These are phyloP conservation scores for Aquatica leii DNA, from an alignment of 2,888 invertebrate genomes.

Conservation along the genomic window DNA sequence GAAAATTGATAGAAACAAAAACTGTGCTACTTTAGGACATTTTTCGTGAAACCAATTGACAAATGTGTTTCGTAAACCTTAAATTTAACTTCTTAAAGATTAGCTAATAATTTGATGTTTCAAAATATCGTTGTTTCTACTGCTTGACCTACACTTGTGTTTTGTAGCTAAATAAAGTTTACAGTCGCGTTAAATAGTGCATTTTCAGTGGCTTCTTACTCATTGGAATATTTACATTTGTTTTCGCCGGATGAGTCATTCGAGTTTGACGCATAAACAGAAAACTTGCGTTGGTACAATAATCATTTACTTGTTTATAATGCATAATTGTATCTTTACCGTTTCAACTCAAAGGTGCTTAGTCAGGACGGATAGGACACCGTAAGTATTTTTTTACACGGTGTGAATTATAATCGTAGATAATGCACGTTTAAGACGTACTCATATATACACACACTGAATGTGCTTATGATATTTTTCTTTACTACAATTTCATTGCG, in stretches of 20 bases:
- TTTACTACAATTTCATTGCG: neutral
- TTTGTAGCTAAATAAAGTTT: slow-evolving; percentile 13
- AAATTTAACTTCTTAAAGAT: slow-evolving; percentile 4
- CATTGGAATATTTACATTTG: slow-evolving; percentile 19
- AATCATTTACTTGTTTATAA: neutral
- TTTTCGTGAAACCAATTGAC: slow-evolving; percentile 11
- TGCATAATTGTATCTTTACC: slow-evolving; percentile 3
- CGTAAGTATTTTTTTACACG: slow-evolving; percentile 7
- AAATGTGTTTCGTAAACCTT: slow-evolving; percentile 5
- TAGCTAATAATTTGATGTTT: slow-evolving; percentile 8
- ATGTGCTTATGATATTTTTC: neutral
- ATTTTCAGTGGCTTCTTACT: slow-evolving; percentile 18
- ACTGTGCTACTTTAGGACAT: slow-evolving; percentile 4
- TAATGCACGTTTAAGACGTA: neutral
- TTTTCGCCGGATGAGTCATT: slow-evolving; percentile 12
- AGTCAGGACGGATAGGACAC: slow-evolving; percentile 1
- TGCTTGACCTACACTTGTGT: slow-evolving; percentile 12
- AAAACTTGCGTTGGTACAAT: slow-evolving; percentile 9
- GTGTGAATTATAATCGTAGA: neutral
- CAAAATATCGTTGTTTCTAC: slow-evolving; percentile 6
- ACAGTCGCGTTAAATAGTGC: neutral
- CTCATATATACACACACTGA: neutral
- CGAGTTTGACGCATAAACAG: slow-evolving; percentile 14
- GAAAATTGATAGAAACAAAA: neutral
- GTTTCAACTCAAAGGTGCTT: slow-evolving; percentile 7